A percentile compares a stretch with the other conserved stretches of the same genome.
These are phyloP conservation scores for Neoascia interrupta DNA, from an alignment of 2,888 invertebrate genomes.

Conservation along the genomic window DNA sequence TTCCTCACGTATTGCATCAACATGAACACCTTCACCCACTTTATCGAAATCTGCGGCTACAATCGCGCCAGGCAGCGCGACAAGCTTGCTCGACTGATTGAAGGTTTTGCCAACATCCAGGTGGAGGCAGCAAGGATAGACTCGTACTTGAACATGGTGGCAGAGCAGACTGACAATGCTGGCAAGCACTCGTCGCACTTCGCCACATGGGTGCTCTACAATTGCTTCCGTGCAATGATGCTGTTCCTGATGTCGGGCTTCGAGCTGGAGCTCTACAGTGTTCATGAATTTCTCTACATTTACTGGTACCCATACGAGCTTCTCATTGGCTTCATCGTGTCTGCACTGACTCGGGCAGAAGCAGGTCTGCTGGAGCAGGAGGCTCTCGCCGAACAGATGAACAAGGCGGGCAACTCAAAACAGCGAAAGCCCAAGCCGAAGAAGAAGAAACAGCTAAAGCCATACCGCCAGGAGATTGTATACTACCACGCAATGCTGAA, in stretches of 20 bases:
- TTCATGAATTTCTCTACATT: slow-evolving; percentile 97
- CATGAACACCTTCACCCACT: slow-evolving; percentile 90
- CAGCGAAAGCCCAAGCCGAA: slow-evolving; percentile 79
- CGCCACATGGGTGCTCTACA: slow-evolving; percentile 95
- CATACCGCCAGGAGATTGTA: slow-evolving; percentile 91
- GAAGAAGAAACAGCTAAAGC: slow-evolving; percentile 84
- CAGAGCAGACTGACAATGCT: slow-evolving; percentile 84
- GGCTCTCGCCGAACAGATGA: slow-evolving; percentile 80
- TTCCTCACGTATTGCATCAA: slow-evolving; percentile 89
- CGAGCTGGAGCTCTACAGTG: slow-evolving; percentile 96
- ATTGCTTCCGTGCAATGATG: slow-evolving; percentile 94
- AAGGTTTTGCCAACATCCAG: slow-evolving; percentile 91
- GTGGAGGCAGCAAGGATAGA: slow-evolving; percentile 94
- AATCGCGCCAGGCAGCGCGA: slow-evolving; percentile 97
- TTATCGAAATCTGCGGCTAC: slow-evolving; percentile 94
- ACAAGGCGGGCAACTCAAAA: slow-evolving; percentile 73
- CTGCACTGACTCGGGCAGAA: slow-evolving; percentile 93
- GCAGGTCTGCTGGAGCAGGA: slow-evolving; percentile 90
- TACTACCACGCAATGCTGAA: slow-evolving; percentile 95
- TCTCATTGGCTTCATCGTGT: slow-evolving; percentile 95
- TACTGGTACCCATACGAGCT: slow-evolving; percentile 98
- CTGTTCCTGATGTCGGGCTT: slow-evolving; percentile 96
- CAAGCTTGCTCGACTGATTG: slow-evolving; percentile 92
- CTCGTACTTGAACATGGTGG: slow-evolving; percentile 86
- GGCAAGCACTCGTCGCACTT: slow-evolving; percentile 80